These are phyloP conservation scores for Uloborus diversus DNA, from an alignment of 1,140 invertebrate genomes.

Conservation along the genomic window DNA sequence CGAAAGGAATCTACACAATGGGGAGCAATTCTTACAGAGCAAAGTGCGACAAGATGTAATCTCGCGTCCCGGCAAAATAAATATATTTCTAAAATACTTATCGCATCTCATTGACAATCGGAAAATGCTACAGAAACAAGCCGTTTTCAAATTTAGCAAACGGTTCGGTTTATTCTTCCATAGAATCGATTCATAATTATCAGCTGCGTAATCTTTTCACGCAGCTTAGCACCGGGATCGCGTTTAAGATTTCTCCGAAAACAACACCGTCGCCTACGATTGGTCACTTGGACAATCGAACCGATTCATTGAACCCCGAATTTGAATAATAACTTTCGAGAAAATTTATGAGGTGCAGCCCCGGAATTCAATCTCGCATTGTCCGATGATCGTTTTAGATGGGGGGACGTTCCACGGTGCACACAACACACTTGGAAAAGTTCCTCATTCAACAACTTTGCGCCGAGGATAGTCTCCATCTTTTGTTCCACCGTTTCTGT, in stretches of 20 bases:
- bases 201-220: too few relatives aligned
- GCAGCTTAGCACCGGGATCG: background rate
- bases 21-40: too few relatives aligned
- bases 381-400: conserved; percentile 1
- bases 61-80: too few relatives aligned
- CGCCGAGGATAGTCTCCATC: background rate
- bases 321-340: conserved; percentile 7
- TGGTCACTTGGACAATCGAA: conserved; percentile 32
- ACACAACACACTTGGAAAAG: background rate
- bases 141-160: too few relatives aligned
- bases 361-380: background rate
- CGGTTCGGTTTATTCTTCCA: background rate
- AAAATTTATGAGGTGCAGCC: background rate
- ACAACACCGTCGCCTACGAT: background rate
- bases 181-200: background rate
- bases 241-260: conserved; percentile 26
- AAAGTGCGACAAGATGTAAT: too few relatives aligned
- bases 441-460: conserved; percentile 7
- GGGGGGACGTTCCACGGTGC: background rate
- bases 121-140: too few relatives aligned
- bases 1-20: too few relatives aligned
- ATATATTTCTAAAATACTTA: too few relatives aligned
- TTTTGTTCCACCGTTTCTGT: conserved; percentile 28
- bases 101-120: too few relatives aligned
- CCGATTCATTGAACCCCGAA: background rate